Percentiles rank a stretch among this genome's conserved stretches.
These are phyloP conservation scores for Pleuronectes platessa DNA, from an alignment of 2,113 vertebrate species.

Conservation along the genomic window DNA sequence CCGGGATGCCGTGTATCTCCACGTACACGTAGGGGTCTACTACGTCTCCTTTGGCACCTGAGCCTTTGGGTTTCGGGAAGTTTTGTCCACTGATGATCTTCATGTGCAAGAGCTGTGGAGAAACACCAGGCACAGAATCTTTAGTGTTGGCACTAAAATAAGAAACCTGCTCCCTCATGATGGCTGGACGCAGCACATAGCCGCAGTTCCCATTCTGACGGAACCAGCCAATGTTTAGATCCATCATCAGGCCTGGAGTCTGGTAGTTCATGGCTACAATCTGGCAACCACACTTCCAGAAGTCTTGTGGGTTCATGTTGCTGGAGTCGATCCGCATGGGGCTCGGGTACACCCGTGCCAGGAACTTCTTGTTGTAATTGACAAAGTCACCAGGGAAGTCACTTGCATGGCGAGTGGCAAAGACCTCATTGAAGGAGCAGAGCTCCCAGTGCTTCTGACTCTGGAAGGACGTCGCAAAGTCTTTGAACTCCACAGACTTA, in stretches of 20 bases:
- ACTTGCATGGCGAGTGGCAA: constrained; percentile 91
- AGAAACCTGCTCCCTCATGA: constrained; percentile 97
- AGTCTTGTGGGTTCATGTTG: constrained; percentile 99
- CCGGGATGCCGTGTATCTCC: constrained; percentile 97
- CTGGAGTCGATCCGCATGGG: constrained; percentile 99
- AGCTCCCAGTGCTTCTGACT: constrained; percentile 97
- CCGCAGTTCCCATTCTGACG: constrained; percentile 97
- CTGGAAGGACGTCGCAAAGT: constrained; percentile 94
- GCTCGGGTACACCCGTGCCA: constrained; percentile 93
- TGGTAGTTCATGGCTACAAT: constrained; percentile 99
- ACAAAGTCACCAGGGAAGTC: constrained; percentile 97
- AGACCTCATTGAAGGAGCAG: constrained; percentile 97
- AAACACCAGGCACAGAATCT: constrained; percentile 96
- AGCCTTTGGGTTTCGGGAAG: constrained; percentile 98
- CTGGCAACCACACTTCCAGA: constrained; percentile 99
- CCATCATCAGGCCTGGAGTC: constrained; percentile 98
- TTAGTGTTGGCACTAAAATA: constrained; percentile 98
- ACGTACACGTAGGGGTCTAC: constrained; percentile 98
- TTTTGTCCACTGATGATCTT: constrained; percentile 98
- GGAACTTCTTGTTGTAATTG: constrained; percentile 97
- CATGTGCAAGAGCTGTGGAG: constrained; percentile 96
- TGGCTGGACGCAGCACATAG: constrained; percentile 94
- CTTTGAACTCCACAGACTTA: constrained; percentile 95
- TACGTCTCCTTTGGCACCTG: constrained; percentile 96
- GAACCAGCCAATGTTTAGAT: constrained; percentile 98